phyloP scores from a whole-genome alignment of 2,888 invertebrate species.

The Catocala sponsa region DNA sequence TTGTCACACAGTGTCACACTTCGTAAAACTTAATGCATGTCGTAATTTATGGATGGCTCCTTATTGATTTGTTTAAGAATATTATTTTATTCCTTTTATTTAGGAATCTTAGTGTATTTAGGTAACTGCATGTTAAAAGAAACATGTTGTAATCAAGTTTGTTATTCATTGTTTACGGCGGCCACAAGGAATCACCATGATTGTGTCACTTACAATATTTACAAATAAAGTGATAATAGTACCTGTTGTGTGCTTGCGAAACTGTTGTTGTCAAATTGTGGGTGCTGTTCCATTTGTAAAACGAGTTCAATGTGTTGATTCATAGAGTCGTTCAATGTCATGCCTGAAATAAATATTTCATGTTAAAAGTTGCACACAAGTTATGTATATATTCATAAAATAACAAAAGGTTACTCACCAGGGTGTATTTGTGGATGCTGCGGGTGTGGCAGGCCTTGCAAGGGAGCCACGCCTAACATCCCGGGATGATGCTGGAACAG shows the following conservation, averaged over 20 bases:
- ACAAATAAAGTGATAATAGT: conserved; percentile 5
- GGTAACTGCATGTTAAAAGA: too few relatives aligned
- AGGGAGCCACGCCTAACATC: conserved; percentile 82
- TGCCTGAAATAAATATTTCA: conserved; percentile 68
- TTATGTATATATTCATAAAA: too few relatives aligned
- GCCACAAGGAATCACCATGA: too few relatives aligned
- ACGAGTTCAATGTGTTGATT: conserved; percentile 87
- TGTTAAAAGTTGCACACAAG: conserved; percentile 1
- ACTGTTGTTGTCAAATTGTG: conserved; percentile 85
- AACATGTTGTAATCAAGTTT: too few relatives aligned
- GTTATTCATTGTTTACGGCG: too few relatives aligned
- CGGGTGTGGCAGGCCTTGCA: conserved; percentile 87
- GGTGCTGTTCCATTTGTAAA: conserved; percentile 86
- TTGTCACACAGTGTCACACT: too few relatives aligned
- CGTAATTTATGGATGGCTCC: too few relatives aligned
- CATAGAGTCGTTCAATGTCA: conserved; percentile 87
- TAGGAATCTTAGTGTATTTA: too few relatives aligned
- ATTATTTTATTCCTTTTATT: too few relatives aligned
- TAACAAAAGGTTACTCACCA: conserved; percentile 56
- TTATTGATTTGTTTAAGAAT: too few relatives aligned
- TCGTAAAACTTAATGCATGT: too few relatives aligned
- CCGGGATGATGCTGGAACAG: conserved; percentile 84
- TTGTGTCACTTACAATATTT: too few relatives aligned
- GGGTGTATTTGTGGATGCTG: conserved; percentile 87
- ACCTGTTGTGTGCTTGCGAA: conserved; percentile 86